Conservation (phyloP, 2,797 vertebrate species). For the Ptychobarbus kaznakovi region DNA sequence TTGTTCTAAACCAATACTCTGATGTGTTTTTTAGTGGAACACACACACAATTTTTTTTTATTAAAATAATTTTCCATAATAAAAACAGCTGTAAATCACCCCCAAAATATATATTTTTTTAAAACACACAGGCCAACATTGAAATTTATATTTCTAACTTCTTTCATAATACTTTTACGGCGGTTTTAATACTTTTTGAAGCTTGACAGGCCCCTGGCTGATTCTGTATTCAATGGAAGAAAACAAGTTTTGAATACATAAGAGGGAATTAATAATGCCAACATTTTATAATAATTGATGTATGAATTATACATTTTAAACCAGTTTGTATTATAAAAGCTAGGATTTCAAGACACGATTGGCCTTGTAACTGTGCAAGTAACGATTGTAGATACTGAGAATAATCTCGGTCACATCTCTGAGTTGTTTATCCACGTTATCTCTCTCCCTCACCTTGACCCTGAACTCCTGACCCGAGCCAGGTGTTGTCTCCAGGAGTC, state of each 20-base stretch:
- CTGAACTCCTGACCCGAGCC: constrained; percentile 76
- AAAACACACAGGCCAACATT: neutral
- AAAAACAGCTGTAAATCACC: neutral
- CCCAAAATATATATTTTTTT: neutral
- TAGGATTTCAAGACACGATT: too few species aligned
- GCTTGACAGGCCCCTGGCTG: neutral
- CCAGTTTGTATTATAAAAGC: neutral
- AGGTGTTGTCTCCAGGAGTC: constrained; percentile 71
- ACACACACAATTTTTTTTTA: neutral
- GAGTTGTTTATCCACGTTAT: neutral
- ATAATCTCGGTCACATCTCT: neutral
- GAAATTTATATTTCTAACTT: neutral
- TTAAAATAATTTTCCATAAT: neutral
- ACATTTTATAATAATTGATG: neutral
- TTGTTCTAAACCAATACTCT: neutral
- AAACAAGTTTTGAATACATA: neutral
- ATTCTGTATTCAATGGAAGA: neutral
- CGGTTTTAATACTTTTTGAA: neutral
- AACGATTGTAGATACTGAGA: neutral
- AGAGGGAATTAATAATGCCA: neutral
- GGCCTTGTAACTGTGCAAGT: neutral
- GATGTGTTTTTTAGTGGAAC: neutral
- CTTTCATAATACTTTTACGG: neutral
- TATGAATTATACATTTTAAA: neutral
- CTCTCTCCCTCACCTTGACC: constrained; percentile 72